These are phyloP conservation scores for Morus bassanus DNA, from an alignment of 2,797 vertebrate species.

Conservation along the genomic window DNA sequence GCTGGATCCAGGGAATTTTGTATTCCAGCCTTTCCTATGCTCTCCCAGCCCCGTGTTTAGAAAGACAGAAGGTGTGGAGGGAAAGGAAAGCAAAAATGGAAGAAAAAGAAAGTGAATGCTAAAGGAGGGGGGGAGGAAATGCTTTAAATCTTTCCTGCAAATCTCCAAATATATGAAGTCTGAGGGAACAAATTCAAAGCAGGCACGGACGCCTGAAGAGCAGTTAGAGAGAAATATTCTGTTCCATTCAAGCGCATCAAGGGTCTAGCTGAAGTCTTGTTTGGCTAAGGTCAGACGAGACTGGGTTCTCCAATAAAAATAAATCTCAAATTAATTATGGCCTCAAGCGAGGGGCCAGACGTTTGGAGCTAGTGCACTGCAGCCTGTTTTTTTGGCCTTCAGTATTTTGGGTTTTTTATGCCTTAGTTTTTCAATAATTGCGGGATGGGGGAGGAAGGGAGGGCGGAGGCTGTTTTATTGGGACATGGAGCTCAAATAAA, in stretches of 20 bases:
- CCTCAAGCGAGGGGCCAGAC: constrained; percentile 94
- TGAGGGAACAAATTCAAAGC: constrained; percentile 84
- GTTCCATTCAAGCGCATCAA: constrained; percentile 89
- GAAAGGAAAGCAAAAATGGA: neutral
- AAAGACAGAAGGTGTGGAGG: neutral
- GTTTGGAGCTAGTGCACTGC: constrained; percentile 85
- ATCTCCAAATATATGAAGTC: constrained; percentile 75
- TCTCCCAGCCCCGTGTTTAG: neutral
- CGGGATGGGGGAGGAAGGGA: constrained; percentile 9
- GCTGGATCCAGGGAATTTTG: neutral
- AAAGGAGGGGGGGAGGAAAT: neutral
- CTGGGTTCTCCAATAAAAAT: constrained; percentile 98
- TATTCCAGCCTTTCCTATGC: neutral
- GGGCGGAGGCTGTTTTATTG: neutral
- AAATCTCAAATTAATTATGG: constrained; percentile 99
- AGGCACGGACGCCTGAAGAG: constrained; percentile 83
- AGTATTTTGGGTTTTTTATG: constrained; percentile 70
- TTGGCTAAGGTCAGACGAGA: constrained; percentile 98
- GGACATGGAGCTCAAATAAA: constrained; percentile 31
- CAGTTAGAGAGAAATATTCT: constrained; percentile 88
- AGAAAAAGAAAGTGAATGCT: constrained; percentile 40
- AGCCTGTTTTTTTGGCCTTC: constrained; percentile 82
- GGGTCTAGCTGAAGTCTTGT: constrained; percentile 90
- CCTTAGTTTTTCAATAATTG: constrained; percentile 66
- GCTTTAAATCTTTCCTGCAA: constrained; percentile 76